These are phyloP conservation scores for Melipona bicolor DNA, from an alignment of 2,888 invertebrate species.

Conservation along the genomic window DNA sequence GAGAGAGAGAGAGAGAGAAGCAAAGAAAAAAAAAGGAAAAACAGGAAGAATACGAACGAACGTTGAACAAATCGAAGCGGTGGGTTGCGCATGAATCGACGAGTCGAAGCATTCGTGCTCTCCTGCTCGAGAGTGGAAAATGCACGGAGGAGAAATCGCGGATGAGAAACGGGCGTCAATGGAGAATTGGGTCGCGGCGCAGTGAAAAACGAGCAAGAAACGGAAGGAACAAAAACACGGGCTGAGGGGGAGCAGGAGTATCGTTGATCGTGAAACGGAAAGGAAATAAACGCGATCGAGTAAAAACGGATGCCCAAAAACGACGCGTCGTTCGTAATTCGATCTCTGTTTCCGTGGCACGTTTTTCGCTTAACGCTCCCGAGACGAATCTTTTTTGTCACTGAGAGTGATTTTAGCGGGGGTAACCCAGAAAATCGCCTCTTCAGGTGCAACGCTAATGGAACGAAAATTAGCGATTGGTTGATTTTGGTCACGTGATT, in stretches of 20 bases:
- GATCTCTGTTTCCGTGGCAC: conserved; percentile 10
- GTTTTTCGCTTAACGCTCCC: too few species aligned
- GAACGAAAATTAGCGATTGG: too few species aligned
- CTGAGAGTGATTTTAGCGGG: too few species aligned
- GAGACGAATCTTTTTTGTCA: too few species aligned
- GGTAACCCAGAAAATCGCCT: too few species aligned
- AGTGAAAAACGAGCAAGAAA: conserved; percentile 27
- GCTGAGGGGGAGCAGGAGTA: not conserved
- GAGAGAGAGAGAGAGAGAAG: rapidly evolving
- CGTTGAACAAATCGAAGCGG: not conserved
- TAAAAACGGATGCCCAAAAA: conserved; percentile 20
- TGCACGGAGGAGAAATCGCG: conserved; percentile 20
- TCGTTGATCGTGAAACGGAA: conserved; percentile 22
- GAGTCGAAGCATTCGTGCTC: not conserved
- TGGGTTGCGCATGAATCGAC: not conserved
- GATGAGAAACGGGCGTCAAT: conserved; percentile 24
- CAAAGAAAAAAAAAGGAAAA: not conserved
- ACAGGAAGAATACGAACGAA: not conserved
- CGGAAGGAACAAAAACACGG: conserved; percentile 18
- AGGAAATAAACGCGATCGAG: conserved; percentile 22
- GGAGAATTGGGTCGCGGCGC: conserved; percentile 40
- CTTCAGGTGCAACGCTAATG: too few species aligned
- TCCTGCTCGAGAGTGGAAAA: conserved; percentile 1
- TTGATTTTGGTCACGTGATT: too few species aligned
- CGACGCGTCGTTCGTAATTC: not conserved